Base-by-base conservation (phyloP, 2,888 invertebrate genomes). In the Aleiodes alternator region DNA sequence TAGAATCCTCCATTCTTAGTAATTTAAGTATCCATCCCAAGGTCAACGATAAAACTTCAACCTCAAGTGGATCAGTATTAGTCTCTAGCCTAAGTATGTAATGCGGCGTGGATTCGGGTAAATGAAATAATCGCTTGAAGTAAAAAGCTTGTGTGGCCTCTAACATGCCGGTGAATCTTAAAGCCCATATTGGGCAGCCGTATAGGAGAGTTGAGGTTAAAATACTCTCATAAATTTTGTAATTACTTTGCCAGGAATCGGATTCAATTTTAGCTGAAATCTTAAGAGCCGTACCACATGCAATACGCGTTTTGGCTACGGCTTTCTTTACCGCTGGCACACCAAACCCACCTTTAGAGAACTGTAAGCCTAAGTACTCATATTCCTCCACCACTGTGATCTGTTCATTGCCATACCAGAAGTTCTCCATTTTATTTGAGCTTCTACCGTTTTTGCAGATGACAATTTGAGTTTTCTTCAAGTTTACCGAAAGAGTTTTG, bases 161-260 rank as follows among this genome's bases (percentile, higher is more conserved):
- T 9, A 72, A 23, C 38, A 51, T 48, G 34, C 4, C 48, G 1
- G 29, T 59, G 16, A 57, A 72, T 61, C 61, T 59, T 9, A 72
- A 57, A 7, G 61, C 56, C 72, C 72, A 72, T 14, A 72, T n/a
- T n/a, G 72, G 61, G 23, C 56, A 56, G 6, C 61, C 53, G 16
- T 72, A 72, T 9, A 72, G 11, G 23, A 72, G n/a, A 11, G 61
- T 72, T n/a, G 72, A 72, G 3, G 72, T 14, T 7, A 72, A 61
- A 23, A 72, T 48, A 51, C 48, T 48, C 8, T 72, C 53, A 59
- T 51, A 72, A 23, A 72, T 34, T 51, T 72, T 72, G 12, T 48
- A 14, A n/a, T n/a, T 72, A 14, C 50, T 53, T 23, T 59, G 34
- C 72, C 72, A 72, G 8, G 72, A 72, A 31, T 72, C 61, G 12